phyloP scores from a whole-genome alignment of 1,140 invertebrate species.

The Nomia melanderi region DNA sequence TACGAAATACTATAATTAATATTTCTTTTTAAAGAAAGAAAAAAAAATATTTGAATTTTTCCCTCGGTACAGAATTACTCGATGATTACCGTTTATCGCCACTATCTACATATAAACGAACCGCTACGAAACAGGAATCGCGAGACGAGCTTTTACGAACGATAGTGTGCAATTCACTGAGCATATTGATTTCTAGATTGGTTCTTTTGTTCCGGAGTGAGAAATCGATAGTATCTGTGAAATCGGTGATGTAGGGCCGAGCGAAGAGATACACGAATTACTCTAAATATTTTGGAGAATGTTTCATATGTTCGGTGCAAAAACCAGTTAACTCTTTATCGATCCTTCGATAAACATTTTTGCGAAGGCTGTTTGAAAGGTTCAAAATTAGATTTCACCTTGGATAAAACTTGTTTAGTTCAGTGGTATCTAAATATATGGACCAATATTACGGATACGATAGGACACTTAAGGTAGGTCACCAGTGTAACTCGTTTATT shows the following conservation, averaged over 20 bases:
- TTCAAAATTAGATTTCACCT: too few species aligned
- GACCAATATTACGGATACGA: too few species aligned
- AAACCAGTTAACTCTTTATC: neutral
- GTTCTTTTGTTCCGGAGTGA: neutral
- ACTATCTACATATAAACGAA: slow-evolving; percentile 16
- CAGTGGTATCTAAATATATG: too few species aligned
- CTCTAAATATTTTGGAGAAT: neutral
- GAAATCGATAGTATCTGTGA: neutral
- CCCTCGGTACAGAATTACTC: neutral
- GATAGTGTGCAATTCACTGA: slow-evolving; percentile 6
- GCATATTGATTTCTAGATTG: slow-evolving; percentile 4
- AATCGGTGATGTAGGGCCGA: neutral
- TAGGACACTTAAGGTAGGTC: too few species aligned
- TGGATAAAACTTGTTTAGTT: too few species aligned
- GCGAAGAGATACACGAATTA: neutral
- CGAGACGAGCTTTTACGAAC: neutral
- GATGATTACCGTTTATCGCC: slow-evolving; percentile 14
- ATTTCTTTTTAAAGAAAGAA: too few species aligned
- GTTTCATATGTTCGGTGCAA: neutral
- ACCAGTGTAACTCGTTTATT: too few species aligned
- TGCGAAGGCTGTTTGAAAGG: too few species aligned
- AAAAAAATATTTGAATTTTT: neutral
- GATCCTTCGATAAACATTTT: too few species aligned
- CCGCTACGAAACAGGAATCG: slow-evolving; percentile 8
- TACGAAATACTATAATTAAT: neutral